Base-by-base conservation (phyloP, 2,113 vertebrate genomes). In the Saiga tatarica region DNA sequence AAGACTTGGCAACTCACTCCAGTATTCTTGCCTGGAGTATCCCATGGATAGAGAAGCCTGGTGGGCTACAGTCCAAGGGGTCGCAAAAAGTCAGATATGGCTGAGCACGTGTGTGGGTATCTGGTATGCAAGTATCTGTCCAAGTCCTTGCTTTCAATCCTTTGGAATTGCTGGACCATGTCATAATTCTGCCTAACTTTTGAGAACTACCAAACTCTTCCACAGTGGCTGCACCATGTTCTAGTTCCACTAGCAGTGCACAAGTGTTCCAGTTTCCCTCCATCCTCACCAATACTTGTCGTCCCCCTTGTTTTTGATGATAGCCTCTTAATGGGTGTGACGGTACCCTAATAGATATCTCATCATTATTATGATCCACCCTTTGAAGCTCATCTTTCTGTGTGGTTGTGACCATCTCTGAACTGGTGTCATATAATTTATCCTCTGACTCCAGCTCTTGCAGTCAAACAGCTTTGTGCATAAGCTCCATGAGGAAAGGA, bases 321-420 rank as follows among this genome's bases (percentile, higher is more conserved):
- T 47, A 85, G 12, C 21, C 42, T 85, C 30, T 16, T 93, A 33
- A 15, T 62, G n/a, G 12, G 17, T 60, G 1, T 78, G 53, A 76
- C 33, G 42, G 86, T 42, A 76, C 6, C 39, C 36, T 76, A 42
- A 76, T 76, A 23, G 17, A 2, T 67, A 67, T 53, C 7, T 93
- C 64, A 42, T 53, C 57, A 16, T 79, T 67, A 11, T 62, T 94
- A 52, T 47, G 4, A 81, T 87, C 87, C 59, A 33, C 50, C 81
- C 89, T 92, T 93, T 89, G 82, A 97, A 89, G 59, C 33, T 60
- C 26, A 28, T 60, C 71, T 91, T 96, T 60, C 64, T 87, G 5
- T 39, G 57, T 67, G 28, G 62, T 21, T 71, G 2, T 88, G n/a
- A 39, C 57, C 15, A 26, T 71, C 67, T 86, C 57, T 81, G 81